phyloP scores from a whole-genome alignment of 2,797 vertebrate genomes.

The Pterois miles region DNA sequence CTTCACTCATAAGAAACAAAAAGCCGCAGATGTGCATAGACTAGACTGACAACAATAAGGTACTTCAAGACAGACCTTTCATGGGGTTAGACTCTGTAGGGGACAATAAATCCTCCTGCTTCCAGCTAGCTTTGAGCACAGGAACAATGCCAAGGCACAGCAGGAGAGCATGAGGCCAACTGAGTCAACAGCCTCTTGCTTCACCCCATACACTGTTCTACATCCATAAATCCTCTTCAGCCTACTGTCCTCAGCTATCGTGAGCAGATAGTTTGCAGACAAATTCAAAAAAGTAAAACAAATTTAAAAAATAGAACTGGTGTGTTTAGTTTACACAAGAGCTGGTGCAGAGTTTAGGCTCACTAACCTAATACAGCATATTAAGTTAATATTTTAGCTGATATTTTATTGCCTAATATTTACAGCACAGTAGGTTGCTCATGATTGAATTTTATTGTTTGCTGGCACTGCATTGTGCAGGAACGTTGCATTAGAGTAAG shows the following conservation, averaged over 20 bases:
- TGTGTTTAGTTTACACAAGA: neutral
- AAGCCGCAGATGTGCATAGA: slow-evolving; percentile 5
- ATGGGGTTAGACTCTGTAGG: slow-evolving; percentile 38
- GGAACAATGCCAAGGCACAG: slow-evolving; percentile 67
- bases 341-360: neutral
- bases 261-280: neutral
- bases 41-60: slow-evolving; percentile 32
- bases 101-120: slow-evolving; percentile 62
- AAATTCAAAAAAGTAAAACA: neutral
- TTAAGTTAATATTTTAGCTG: neutral
- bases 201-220: slow-evolving; percentile 37
- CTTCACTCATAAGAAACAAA: neutral
- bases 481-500: neutral
- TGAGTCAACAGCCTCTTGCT: slow-evolving; percentile 62
- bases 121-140: slow-evolving; percentile 45
- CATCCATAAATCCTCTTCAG: slow-evolving; percentile 14
- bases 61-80: slow-evolving; percentile 41
- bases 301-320: slow-evolving; percentile 4
- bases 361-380: neutral
- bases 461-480: neutral
- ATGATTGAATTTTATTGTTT: neutral
- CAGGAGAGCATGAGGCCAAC: slow-evolving; percentile 52
- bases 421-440: neutral
- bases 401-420: neutral
- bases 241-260: neutral